These are phyloP conservation scores for Eupithecia dodoneata DNA, from an alignment of 2,888 invertebrate species.

Conservation along the genomic window DNA sequence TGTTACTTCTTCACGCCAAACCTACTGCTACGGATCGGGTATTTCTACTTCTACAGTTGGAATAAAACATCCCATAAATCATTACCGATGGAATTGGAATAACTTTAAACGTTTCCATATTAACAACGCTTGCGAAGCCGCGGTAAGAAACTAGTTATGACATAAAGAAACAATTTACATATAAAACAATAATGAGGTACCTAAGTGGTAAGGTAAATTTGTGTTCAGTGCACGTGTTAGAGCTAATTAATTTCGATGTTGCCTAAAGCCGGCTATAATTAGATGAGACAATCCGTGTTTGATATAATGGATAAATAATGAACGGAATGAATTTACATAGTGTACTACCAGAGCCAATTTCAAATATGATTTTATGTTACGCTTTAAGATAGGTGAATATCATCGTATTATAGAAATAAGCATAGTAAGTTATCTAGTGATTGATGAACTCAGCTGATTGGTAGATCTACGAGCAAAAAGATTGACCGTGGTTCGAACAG, in stretches of 20 bases:
- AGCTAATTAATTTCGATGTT: not conserved
- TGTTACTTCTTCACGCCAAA: too few relatives aligned
- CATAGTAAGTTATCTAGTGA: not conserved
- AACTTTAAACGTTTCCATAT: too few relatives aligned
- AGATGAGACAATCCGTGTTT: conserved; percentile 38
- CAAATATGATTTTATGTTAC: conserved; percentile 10
- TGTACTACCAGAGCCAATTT: conserved; percentile 3
- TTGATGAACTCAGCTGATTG: not conserved
- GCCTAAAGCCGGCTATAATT: conserved; percentile 24
- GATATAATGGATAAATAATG: conserved; percentile 27
- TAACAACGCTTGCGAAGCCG: too few relatives aligned
- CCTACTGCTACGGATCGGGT: too few relatives aligned
- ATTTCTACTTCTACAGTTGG: too few relatives aligned
- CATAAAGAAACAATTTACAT: not conserved
- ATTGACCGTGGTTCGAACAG: too few relatives aligned
- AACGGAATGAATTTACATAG: conserved; percentile 7
- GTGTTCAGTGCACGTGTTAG: not conserved
- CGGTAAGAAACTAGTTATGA: too few relatives aligned
- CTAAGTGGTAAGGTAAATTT: not conserved
- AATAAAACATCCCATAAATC: too few relatives aligned
- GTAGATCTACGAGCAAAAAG: too few relatives aligned
- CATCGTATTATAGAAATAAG: not conserved
- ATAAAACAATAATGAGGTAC: not conserved
- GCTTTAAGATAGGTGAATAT: not conserved
- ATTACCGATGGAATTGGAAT: too few relatives aligned